These are phyloP conservation scores for Ametastegia equiseti DNA, from an alignment of 2,888 invertebrate species.

Conservation along the genomic window DNA sequence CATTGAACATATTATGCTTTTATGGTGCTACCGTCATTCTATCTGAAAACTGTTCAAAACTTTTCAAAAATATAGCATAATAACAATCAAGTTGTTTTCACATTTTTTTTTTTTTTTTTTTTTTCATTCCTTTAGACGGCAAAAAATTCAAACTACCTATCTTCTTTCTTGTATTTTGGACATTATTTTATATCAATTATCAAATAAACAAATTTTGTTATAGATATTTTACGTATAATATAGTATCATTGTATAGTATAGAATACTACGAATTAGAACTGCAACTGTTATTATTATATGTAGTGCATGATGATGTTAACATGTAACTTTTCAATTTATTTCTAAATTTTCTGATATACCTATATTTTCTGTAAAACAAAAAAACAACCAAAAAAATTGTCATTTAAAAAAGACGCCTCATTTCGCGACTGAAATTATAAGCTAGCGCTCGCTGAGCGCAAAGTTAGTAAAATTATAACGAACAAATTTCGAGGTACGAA, in stretches of 20 bases:
- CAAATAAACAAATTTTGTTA: conserved; percentile 49
- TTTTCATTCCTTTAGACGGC: no score
- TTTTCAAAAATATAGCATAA: conserved; percentile 57
- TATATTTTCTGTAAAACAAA: background rate
- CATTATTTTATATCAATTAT: conserved; percentile 55
- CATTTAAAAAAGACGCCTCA: background rate
- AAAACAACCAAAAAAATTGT: no score
- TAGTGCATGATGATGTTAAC: background rate
- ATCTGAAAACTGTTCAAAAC: conserved; percentile 59
- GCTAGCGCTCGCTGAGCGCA: background rate
- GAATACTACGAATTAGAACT: background rate
- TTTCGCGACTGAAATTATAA: background rate
- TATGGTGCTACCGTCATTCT: conserved; percentile 57
- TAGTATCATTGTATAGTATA: background rate
- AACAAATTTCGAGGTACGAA: background rate
- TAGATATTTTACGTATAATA: background rate
- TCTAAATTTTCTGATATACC: background rate
- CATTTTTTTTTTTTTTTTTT: no score
- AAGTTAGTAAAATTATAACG: background rate
- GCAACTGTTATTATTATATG: background rate
- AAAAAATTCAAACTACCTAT: conserved; percentile 2
- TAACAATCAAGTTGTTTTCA: conserved; percentile 53
- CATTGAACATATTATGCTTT: conserved; percentile 68
- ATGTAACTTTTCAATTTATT: conserved; percentile 27
- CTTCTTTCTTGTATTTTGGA: conserved; percentile 51